phyloP scores from a whole-genome alignment of 2,113 vertebrate genomes.

The Macquaria ambigua region DNA sequence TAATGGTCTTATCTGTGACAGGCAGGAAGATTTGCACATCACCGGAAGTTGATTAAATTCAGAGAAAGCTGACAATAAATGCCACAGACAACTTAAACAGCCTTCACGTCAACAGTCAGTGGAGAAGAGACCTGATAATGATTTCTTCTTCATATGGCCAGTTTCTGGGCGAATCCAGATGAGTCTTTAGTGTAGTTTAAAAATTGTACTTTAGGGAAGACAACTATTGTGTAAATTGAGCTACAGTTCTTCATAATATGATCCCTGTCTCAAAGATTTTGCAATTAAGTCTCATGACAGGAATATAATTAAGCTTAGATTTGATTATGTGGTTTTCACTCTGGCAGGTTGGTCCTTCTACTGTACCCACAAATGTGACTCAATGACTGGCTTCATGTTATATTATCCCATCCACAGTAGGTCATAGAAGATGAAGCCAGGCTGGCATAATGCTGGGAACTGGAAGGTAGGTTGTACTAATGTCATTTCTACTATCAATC shows the following conservation, averaged over 20 bases:
- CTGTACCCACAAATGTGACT: constrained; percentile 9
- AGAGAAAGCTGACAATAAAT: neutral
- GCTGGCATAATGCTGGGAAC: neutral
- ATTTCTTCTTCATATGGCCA: neutral
- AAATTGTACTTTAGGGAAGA: neutral
- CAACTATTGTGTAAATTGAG: neutral
- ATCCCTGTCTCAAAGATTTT: neutral
- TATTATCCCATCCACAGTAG: neutral
- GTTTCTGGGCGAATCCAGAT: neutral
- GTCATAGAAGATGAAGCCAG: constrained; percentile 6
- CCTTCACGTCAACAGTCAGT: neutral
- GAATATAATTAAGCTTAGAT: neutral
- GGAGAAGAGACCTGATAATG: neutral
- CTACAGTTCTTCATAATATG: neutral
- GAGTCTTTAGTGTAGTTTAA: neutral
- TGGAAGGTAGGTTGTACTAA: neutral
- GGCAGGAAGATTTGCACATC: constrained; percentile 16
- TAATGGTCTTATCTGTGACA: constrained; percentile 95
- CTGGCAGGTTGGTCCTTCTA: neutral
- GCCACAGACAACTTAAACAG: neutral
- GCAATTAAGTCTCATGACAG: neutral
- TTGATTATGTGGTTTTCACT: constrained; percentile 3
- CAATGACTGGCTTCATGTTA: constrained; percentile 13
- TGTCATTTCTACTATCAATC: neutral
- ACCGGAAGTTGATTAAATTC: neutral